Conservation (phyloP, 92 coral and sea anemone species). For the Actinernus sp. region DNA sequence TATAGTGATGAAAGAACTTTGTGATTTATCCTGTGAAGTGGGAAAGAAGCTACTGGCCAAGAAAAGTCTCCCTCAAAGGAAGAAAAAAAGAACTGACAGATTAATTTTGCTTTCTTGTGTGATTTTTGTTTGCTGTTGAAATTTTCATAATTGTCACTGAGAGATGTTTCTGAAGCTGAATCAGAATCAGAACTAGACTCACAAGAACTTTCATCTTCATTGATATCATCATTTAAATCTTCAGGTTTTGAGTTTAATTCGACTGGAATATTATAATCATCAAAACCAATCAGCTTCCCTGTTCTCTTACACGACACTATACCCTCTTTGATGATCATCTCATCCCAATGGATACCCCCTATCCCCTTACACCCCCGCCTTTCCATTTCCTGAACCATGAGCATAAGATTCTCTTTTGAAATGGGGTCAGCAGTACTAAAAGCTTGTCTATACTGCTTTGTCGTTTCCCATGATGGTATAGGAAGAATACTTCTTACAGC, state of each 20-base stretch:
- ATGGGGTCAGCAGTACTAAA: conserved; percentile 25
- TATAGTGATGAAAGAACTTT: conserved; percentile 6
- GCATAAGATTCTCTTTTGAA: conserved; percentile 15
- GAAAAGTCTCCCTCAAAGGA: conserved; percentile 59
- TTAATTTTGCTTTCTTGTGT: conserved; percentile 36
- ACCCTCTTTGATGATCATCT: conserved; percentile 51
- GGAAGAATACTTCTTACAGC: conserved; percentile 41
- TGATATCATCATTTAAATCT: neutral
- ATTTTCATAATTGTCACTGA: no score
- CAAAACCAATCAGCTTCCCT: conserved; percentile 67
- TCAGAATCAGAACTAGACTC: conserved; percentile 1
- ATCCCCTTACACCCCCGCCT: conserved; percentile 48
- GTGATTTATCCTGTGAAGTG: conserved; percentile 28
- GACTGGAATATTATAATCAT: conserved; percentile 6
- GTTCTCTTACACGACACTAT: conserved; percentile 51
- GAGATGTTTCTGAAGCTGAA: neutral
- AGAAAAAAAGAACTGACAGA: conserved; percentile 56
- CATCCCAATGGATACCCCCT: conserved; percentile 72
- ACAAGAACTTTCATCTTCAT: neutral
- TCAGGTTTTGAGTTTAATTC: neutral
- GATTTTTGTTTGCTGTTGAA: no score
- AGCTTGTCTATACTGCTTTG: conserved; percentile 47
- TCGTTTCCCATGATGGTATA: conserved; percentile 49
- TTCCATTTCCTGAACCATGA: conserved; percentile 55
- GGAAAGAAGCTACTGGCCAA: conserved; percentile 63